Percentiles rank a stretch among this genome's conserved stretches.
phyloP scores from a whole-genome alignment of 2,113 vertebrate genomes.

The Camelus bactrianus region DNA sequence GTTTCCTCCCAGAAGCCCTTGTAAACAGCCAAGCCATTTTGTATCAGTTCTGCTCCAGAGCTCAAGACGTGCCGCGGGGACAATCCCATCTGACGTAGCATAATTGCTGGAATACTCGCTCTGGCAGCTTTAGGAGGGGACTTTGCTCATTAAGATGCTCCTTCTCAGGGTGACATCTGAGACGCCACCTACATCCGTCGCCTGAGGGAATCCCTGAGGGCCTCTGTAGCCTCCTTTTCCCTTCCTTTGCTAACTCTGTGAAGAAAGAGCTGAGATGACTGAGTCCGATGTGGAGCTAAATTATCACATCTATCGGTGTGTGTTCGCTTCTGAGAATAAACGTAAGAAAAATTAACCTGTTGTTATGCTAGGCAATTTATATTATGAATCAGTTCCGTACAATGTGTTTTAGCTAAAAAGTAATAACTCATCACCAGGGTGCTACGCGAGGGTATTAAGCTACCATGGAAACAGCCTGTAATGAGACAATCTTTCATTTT shows the following conservation, averaged over 20 bases:
- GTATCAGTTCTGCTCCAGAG: background rate
- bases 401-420: conserved; percentile 66
- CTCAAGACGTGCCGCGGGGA: background rate
- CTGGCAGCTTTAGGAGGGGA: background rate
- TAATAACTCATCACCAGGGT: conserved; percentile 70
- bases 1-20: background rate
- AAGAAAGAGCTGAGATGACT: background rate
- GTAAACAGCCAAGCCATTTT: background rate
- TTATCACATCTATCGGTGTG: background rate
- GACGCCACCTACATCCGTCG: background rate
- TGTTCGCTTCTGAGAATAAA: conserved; percentile 18
- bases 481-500: background rate
- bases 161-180: background rate
- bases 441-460: conserved; percentile 26
- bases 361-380: conserved; percentile 39
- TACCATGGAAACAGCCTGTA: conserved; percentile 69
- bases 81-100: background rate
- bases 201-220: background rate
- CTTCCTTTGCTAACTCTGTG: background rate
- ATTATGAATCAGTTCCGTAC: conserved; percentile 57
- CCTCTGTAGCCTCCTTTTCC: background rate
- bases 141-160: background rate
- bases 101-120: background rate
- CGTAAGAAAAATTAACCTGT: conserved; percentile 41
- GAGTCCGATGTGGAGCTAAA: conserved; percentile 18